Evolutionary conservation across 2,113 vertebrate genomes (phyloP), one percentile per base, ranked within the genome.

Genomic region (Xerus inauris): DNA sequence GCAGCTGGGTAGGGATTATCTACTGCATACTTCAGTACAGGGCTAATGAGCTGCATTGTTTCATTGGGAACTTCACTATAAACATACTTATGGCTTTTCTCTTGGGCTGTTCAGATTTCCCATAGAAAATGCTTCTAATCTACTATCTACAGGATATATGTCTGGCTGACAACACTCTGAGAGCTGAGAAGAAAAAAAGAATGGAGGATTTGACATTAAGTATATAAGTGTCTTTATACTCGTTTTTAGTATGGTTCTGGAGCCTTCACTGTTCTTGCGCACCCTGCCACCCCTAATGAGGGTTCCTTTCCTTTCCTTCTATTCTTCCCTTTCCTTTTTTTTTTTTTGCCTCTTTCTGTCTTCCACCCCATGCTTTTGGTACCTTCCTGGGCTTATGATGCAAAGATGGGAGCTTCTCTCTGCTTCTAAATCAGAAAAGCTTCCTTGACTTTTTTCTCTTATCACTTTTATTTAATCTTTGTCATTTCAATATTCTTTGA

Each of bases 241-340:
- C n/a, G 2, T 72, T 84, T 47, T 85, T 40, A 94, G 42, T 71
- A 92, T 38, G 19, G 32, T 28, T 62, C 13, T 83, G 5, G 4
- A 87, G 87, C 16, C 32, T 94, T 94, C 49, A 87, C 19, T 71
- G 19, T 72, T 47, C 26, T 91, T 83, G 45, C 14, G 26, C 9
- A 62, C 24, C 9, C 59, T 62, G 59, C 59, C 26, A 35, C 19
- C 11, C 26, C 54, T 72, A 5, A 73, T 80, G 45, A 92, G 19
- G 88, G 40, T 65, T 84, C 42, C n/a, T 86, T 83, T 89, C 62
- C 35, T 85, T 69, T 89, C 62, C 35, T 80, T 69, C 35, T 64
- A 67, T 75, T 95, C n/a, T 76, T 76, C 20, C 76, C 51, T 91
- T 93, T 87, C 51, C 49, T 91, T 90, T 90, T 42, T 91, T 87